These are phyloP conservation scores for Ptychobarbus kaznakovi DNA, from an alignment of 2,797 vertebrate species.

Conservation along the genomic window DNA sequence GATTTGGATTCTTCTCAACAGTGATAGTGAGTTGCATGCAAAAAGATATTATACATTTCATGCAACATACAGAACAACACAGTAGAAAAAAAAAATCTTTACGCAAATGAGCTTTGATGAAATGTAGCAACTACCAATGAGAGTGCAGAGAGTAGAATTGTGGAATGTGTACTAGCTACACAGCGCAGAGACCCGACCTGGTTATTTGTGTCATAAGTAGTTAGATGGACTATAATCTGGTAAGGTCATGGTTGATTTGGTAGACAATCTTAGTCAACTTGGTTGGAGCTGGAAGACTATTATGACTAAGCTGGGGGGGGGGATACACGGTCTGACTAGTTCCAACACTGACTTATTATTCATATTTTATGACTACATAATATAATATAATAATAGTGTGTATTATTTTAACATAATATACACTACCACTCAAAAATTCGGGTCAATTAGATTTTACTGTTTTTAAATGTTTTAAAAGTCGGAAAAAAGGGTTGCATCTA, in stretches of 20 bases:
- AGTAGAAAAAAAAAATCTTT: neutral
- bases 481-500: neutral
- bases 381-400: too few relatives aligned
- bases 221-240: neutral
- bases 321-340: too few relatives aligned
- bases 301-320: neutral
- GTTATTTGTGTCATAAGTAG: too few relatives aligned
- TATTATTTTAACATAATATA: neutral
- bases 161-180: neutral
- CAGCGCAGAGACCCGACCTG: too few relatives aligned
- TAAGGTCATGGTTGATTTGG: neutral
- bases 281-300: neutral
- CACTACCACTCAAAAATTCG: neutral
- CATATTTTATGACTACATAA: too few relatives aligned
- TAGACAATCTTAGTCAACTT: neutral
- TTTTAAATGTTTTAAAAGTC: neutral
- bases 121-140: neutral
- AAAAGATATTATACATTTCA: neutral
- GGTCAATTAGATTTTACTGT: neutral
- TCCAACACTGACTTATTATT: too few relatives aligned
- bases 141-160: too few relatives aligned
- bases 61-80: neutral
- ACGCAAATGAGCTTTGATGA: neutral
- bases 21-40: neutral
- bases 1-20: neutral